A percentile compares a stretch with the other conserved stretches of the same genome.
Conservation (phyloP, 2,113 vertebrate genomes). For the Gallinago paraguaiae region DNA sequence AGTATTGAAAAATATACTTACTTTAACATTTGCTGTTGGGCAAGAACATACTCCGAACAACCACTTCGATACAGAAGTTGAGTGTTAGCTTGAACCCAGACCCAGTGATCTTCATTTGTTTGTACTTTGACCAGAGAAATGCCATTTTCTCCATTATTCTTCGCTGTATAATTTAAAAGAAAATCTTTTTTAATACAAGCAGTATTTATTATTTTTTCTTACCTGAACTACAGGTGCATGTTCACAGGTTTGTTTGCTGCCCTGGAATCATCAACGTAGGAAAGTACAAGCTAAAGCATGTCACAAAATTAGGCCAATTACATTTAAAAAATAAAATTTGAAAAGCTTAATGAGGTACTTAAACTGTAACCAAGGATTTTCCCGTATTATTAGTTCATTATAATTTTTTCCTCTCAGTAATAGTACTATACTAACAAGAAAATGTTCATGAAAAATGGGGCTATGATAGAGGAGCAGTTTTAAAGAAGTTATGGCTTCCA, state of each 20-base stretch:
- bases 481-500: not conserved
- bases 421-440: not conserved
- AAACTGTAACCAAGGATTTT: not conserved
- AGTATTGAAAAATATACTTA: slow-evolving; percentile 60
- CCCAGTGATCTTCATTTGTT: slow-evolving; percentile 73
- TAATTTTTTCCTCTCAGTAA: not conserved
- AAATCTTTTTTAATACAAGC: not conserved
- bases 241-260: not conserved
- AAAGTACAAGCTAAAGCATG: not conserved
- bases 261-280: not conserved
- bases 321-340: not conserved
- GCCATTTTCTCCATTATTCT: slow-evolving; percentile 71
- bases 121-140: slow-evolving; percentile 70
- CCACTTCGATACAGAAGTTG: slow-evolving; percentile 71
- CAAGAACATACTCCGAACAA: slow-evolving; percentile 64
- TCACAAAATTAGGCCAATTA: not conserved
- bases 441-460: not conserved
- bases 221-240: not conserved
- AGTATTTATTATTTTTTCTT: not conserved
- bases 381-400: not conserved
- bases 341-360: not conserved
- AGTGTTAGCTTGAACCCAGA: slow-evolving; percentile 72
- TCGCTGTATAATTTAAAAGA: slow-evolving; percentile 62
- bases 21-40: slow-evolving; percentile 64
- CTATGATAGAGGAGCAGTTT: not conserved